Conservation (phyloP, 2,888 invertebrate genomes). For the Nomada ferruginata region DNA sequence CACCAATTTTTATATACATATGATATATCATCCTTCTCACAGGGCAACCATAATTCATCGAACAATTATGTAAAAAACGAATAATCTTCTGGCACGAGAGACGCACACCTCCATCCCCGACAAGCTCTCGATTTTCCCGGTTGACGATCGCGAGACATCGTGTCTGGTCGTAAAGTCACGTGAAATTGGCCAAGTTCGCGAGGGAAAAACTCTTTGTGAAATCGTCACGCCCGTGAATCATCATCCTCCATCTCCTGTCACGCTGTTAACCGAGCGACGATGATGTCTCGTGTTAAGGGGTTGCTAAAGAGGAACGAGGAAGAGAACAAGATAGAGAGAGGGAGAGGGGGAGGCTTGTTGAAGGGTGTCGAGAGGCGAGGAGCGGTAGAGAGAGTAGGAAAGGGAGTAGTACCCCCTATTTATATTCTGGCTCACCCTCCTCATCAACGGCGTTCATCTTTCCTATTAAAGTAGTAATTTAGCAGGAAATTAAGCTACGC, state of each 20-base stretch:
- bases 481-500: constrained; percentile 84
- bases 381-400: constrained; percentile 43
- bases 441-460: constrained; percentile 84
- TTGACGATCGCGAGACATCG: constrained; percentile 24
- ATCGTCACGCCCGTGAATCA: constrained; percentile 74
- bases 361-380: constrained; percentile 50
- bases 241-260: constrained; percentile 71
- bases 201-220: constrained; percentile 65
- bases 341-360: constrained; percentile 37
- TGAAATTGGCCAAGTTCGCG: constrained; percentile 61
- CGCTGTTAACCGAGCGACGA: constrained; percentile 74
- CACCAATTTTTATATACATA: too few species aligned
- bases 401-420: constrained; percentile 79
- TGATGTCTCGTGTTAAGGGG: constrained; percentile 71
- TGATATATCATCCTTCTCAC: background rate
- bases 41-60: constrained; percentile 9
- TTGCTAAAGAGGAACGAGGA: constrained; percentile 48
- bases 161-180: constrained; percentile 58
- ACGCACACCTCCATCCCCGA: constrained; percentile 17
- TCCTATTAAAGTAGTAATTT: constrained; percentile 85
- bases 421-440: constrained; percentile 84
- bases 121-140: constrained; percentile 32
- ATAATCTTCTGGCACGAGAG: constrained; percentile 27
- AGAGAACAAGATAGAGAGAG: constrained; percentile 38
- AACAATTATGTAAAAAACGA: constrained; percentile 29